These are phyloP conservation scores for Dynastes grantii DNA, from an alignment of 2,888 invertebrate genomes.

Conservation along the genomic window DNA sequence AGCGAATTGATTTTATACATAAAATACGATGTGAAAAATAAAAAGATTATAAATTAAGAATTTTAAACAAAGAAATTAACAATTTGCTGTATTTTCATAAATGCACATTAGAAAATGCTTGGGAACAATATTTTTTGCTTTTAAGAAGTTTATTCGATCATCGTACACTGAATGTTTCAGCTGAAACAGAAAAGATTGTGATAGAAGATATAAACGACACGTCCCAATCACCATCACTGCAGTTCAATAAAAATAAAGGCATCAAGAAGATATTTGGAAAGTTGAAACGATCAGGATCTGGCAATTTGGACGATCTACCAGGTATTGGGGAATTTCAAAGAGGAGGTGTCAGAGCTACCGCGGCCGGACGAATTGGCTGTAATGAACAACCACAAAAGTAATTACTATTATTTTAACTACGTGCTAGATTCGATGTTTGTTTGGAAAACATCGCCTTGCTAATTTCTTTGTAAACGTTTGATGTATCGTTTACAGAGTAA, in stretches of 20 bases:
- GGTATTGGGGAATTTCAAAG: slow-evolving; percentile 78
- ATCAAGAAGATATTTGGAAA: slow-evolving; percentile 80
- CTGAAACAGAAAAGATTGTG: slow-evolving; percentile 76
- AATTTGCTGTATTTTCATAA: slow-evolving; percentile 4
- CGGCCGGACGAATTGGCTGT: slow-evolving; percentile 81
- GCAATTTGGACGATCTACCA: slow-evolving; percentile 78
- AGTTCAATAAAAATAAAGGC: slow-evolving; percentile 74
- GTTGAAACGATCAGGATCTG: slow-evolving; percentile 80
- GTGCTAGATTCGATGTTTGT: not conserved
- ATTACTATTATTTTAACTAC: slow-evolving; percentile 51
- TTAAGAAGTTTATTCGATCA: not conserved
- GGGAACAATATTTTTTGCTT: not conserved
- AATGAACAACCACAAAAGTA: slow-evolving; percentile 67
- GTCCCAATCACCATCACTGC: slow-evolving; percentile 71
- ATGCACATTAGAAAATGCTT: not conserved
- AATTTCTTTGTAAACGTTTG: too few relatives aligned
- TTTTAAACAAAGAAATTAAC: too few relatives aligned
- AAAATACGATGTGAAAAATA: not conserved
- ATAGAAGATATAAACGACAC: slow-evolving; percentile 69
- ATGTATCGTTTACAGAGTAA: too few relatives aligned
- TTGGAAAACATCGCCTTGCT: too few relatives aligned
- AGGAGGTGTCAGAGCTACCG: slow-evolving; percentile 83
- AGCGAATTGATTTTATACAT: not conserved
- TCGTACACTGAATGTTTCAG: slow-evolving; percentile 67
- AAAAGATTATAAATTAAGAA: too few relatives aligned